These are phyloP conservation scores for Heliconius hermathena DNA, from an alignment of 1,140 invertebrate genomes.

Conservation along the genomic window DNA sequence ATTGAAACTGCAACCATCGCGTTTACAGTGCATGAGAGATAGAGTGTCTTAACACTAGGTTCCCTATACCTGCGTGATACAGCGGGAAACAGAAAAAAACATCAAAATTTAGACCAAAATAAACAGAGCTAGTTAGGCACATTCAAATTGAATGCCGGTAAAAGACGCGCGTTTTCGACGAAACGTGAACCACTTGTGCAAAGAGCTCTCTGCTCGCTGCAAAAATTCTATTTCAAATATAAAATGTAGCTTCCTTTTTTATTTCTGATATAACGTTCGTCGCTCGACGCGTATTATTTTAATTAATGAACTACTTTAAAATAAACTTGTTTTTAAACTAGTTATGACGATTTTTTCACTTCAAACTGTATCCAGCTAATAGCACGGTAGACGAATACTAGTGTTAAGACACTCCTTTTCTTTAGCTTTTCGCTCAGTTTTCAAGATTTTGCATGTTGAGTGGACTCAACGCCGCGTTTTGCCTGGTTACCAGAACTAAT, in stretches of 20 bases:
- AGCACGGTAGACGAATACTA: too few relatives aligned
- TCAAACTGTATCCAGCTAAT: too few relatives aligned
- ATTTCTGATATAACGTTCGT: background rate
- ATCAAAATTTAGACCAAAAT: background rate
- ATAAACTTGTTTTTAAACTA: background rate
- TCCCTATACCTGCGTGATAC: too few relatives aligned
- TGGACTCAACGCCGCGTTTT: too few relatives aligned
- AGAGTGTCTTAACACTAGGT: too few relatives aligned
- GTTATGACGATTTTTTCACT: background rate
- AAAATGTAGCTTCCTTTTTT: slow-evolving; percentile 6
- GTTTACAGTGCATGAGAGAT: too few relatives aligned
- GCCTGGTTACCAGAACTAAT: too few relatives aligned
- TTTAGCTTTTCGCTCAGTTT: too few relatives aligned
- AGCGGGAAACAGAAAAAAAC: too few relatives aligned
- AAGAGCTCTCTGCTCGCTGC: slow-evolving; percentile 10
- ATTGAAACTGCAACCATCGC: too few relatives aligned
- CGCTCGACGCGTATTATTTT: slow-evolving; percentile 3
- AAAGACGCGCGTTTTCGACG: background rate
- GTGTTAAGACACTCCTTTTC: too few relatives aligned
- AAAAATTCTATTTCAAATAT: slow-evolving; percentile 12
- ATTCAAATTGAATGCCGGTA: background rate
- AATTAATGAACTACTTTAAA: slow-evolving; percentile 1
- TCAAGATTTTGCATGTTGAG: too few relatives aligned
- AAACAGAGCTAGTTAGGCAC: background rate
- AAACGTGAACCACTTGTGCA: background rate